Percentiles rank a stretch among this genome's conserved stretches.
phyloP scores from a whole-genome alignment of 2,888 invertebrate species.

The Sinohyriopsis cumingii region DNA sequence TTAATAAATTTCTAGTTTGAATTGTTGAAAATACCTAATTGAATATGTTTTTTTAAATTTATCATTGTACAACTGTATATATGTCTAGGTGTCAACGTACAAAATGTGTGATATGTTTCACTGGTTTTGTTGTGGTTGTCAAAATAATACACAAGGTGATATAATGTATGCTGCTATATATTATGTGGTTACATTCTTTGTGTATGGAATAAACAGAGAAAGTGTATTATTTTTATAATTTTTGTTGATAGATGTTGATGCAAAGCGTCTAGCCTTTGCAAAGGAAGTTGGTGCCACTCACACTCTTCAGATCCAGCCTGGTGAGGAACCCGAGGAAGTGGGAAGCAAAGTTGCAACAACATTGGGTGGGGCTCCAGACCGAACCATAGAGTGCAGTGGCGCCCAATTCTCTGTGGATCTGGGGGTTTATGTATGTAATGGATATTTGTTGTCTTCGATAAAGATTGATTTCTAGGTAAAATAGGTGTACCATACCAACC shows the following conservation, averaged over 20 bases:
- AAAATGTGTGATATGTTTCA: neutral
- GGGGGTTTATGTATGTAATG: slow-evolving; percentile 76
- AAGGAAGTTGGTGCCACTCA: slow-evolving; percentile 69
- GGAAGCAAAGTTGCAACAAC: slow-evolving; percentile 46
- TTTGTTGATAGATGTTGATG: slow-evolving; percentile 60
- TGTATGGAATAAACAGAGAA: no score
- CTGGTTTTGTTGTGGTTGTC: no score
- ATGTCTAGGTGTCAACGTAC: neutral
- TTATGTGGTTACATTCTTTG: no score
- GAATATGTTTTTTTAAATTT: no score
- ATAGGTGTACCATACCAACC: neutral
- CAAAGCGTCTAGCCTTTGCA: slow-evolving; percentile 67
- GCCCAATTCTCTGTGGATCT: slow-evolving; percentile 84
- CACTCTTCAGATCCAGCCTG: slow-evolving; percentile 56
- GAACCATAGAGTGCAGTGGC: slow-evolving; percentile 91
- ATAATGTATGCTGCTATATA: no score
- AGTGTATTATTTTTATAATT: no score
- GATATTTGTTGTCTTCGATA: neutral
- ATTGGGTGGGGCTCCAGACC: slow-evolving; percentile 76
- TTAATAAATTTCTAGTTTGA: no score
- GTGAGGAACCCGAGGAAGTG: slow-evolving; percentile 50
- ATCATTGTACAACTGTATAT: no score
- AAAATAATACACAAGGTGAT: no score
- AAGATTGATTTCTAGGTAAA: neutral
- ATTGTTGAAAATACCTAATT: no score